A percentile compares a stretch with the other conserved stretches of the same genome.
Conservation (phyloP, 2,113 vertebrate genomes). For the Lepus americanus region DNA sequence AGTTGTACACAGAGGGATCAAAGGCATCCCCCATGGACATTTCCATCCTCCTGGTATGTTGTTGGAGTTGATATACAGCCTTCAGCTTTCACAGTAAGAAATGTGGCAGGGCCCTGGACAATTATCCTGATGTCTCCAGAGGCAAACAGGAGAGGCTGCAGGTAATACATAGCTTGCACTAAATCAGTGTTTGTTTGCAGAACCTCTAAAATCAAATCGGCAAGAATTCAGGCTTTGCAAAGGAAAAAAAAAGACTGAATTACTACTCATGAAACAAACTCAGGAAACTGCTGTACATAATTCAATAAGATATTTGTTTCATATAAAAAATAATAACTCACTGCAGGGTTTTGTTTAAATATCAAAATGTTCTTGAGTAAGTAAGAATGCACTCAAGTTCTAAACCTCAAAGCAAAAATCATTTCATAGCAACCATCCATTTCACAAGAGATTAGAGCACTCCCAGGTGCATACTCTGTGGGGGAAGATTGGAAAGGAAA, state of each 20-base stretch:
- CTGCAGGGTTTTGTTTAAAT: conserved; percentile 6
- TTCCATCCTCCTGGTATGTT: not conserved
- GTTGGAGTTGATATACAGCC: not conserved
- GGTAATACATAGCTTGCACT: not conserved
- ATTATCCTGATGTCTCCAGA: not conserved
- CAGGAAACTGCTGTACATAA: conserved; percentile 22
- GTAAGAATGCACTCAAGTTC: conserved; percentile 46
- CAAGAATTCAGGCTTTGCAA: not conserved
- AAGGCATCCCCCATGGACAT: not conserved
- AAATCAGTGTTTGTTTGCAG: conserved; percentile 21
- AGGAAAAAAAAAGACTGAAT: not conserved
- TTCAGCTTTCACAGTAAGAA: not conserved
- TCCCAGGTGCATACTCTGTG: not conserved
- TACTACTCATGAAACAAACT: not conserved
- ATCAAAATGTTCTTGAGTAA: conserved; percentile 47
- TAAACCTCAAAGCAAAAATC: conserved; percentile 39
- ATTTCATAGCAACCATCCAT: conserved; percentile 8
- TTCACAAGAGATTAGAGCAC: not conserved
- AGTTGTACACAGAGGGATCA: not conserved
- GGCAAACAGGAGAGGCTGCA: not conserved
- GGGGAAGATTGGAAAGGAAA: not conserved
- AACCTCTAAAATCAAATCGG: not conserved
- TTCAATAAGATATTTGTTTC: conserved; percentile 38
- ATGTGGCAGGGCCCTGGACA: not conserved
- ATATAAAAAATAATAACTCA: not conserved